phyloP scores from a whole-genome alignment of 2,888 invertebrate genomes.

The Polyommatus icarus region DNA sequence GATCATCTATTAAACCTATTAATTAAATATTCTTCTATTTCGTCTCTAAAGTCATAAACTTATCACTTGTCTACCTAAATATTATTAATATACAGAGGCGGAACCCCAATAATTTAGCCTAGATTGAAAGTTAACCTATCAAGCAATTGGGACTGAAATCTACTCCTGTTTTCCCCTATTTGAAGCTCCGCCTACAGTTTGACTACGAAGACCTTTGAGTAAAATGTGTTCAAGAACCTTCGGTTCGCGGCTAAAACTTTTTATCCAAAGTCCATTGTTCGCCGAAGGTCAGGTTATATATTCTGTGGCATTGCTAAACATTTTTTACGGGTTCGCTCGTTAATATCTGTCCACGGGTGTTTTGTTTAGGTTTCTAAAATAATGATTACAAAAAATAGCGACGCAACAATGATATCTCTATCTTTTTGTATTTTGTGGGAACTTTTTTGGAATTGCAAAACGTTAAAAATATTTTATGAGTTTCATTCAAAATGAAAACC shows the following conservation, averaged over 20 bases:
- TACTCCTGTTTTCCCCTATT: neutral
- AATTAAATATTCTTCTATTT: too few species aligned
- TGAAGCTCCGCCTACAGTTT: slow-evolving; percentile 39
- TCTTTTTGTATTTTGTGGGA: slow-evolving; percentile 22
- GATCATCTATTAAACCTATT: too few species aligned
- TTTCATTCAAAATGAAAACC: neutral
- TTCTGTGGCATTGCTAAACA: slow-evolving; percentile 25
- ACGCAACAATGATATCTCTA: slow-evolving; percentile 16
- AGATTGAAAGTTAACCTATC: too few species aligned
- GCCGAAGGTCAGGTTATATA: slow-evolving; percentile 24
- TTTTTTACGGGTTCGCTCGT: slow-evolving; percentile 23
- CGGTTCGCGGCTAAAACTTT: slow-evolving; percentile 13
- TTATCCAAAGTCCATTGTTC: neutral
- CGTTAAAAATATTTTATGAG: neutral
- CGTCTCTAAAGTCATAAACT: too few species aligned
- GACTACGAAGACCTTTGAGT: slow-evolving; percentile 46
- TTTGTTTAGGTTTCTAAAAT: slow-evolving; percentile 29
- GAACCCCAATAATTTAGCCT: too few species aligned
- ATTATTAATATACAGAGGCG: too few species aligned
- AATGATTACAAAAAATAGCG: slow-evolving; percentile 17
- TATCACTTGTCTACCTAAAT: too few species aligned
- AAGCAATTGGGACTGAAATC: too few species aligned
- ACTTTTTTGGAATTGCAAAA: slow-evolving; percentile 4
- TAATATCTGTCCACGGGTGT: slow-evolving; percentile 25
- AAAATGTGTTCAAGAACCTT: slow-evolving; percentile 7